Conservation (phyloP, 2,113 vertebrate species). For the Cardinalis cardinalis region DNA sequence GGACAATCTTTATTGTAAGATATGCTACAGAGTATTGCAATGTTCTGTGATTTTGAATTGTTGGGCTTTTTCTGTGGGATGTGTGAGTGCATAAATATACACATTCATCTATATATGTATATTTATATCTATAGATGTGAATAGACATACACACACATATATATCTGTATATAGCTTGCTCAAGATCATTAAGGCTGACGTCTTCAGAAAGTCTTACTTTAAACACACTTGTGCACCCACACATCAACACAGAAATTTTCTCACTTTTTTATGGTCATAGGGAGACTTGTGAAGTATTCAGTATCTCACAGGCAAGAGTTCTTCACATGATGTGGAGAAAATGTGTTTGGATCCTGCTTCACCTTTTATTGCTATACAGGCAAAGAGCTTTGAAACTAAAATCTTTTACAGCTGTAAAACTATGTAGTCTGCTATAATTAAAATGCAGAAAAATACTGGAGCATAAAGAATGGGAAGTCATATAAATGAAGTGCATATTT, state of each 20-base stretch:
- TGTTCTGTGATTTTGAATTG: conserved; percentile 7
- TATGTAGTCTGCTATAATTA: not conserved
- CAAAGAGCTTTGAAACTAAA: not conserved
- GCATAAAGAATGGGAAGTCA: not conserved
- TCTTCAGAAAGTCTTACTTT: not conserved
- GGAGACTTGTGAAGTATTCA: conserved; percentile 10
- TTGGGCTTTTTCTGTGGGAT: not conserved
- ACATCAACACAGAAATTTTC: not conserved
- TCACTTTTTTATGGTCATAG: not conserved
- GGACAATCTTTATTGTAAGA: not conserved
- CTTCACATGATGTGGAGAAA: not conserved
- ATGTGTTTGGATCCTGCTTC: not conserved
- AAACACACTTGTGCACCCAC: not conserved
- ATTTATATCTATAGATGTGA: not conserved
- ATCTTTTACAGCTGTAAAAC: not conserved
- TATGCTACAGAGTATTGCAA: not conserved
- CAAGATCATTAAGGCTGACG: conserved; percentile 15
- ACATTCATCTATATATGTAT: not conserved
- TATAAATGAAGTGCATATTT: not conserved
- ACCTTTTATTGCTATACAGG: not conserved
- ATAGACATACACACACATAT: not conserved
- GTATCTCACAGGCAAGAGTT: not conserved
- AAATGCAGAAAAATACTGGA: not conserved
- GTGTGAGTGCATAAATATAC: not conserved
- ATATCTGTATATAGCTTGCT: not conserved